Base-by-base conservation (phyloP, 2,797 vertebrate genomes). In the Gastrophryne carolinensis region DNA sequence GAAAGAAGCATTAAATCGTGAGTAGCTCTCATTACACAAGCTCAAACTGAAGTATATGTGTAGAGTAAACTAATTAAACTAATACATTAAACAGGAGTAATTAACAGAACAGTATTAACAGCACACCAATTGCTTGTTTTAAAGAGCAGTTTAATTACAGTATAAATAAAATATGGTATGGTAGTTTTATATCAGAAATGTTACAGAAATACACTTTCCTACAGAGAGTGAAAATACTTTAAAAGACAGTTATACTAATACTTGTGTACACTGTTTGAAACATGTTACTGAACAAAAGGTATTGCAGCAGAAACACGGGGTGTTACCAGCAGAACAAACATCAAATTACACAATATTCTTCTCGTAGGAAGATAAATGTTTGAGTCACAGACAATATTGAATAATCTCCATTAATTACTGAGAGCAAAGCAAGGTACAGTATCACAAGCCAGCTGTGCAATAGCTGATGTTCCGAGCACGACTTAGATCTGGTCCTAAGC, bases 141-240 rank as follows among this genome's bases (percentile, higher is more conserved):
- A 88, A 91, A 85, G 90, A 91, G 89, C 87, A 88, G 81, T 90
- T 90, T 90, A 89, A 90, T 91, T 90, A 88, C 87, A 87, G 82
- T 80, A 83, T 83, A 91, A 92, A 91, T 89, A 89, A 92, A 91
- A 89, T 89, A 85, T 85, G 87, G 63, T 83, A 80, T 88, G 87
- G 81, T 87, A 79, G 86, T 87, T 89, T 86, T 89, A 91, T 89
- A 91, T 83, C 81, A 79, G 82, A 88, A 88, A 84, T 85, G 86
- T 87, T 86, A 92, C 86, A 89, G 85, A 90, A 90, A 80, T 89
- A 87, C 88, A 89, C 83, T 89, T 84, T 86, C 82, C 87, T 90
- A 88, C 86, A 86, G 83, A 84, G 87, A 86, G 86, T 86, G 82
- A 89, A 91, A 87, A 87, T 90, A 92, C 89, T 89, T 86, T 87